These are phyloP conservation scores for Todus mexicanus DNA, from an alignment of 2,797 vertebrate species.

Conservation along the genomic window DNA sequence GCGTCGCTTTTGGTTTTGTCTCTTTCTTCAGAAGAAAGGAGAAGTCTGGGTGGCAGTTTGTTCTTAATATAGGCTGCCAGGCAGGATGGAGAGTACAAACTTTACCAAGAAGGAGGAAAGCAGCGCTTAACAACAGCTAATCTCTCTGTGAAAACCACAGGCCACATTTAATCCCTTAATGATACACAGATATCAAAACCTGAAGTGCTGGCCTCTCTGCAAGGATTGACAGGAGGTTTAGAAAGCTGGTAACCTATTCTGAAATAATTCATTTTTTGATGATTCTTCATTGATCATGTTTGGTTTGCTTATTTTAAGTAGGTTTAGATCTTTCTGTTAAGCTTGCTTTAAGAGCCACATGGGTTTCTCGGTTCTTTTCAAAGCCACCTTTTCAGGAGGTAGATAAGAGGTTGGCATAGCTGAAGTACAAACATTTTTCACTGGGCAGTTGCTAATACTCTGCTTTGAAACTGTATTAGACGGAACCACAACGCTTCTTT, in stretches of 20 bases:
- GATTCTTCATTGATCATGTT: background rate
- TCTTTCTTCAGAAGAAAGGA: background rate
- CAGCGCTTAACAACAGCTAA: background rate
- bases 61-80: conserved; percentile 22
- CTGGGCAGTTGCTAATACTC: background rate
- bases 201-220: background rate
- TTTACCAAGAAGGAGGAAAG: background rate
- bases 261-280: background rate
- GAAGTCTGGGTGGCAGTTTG: conserved; percentile 17
- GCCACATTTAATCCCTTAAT: background rate
- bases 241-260: background rate
- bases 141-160: background rate
- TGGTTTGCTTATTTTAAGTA: background rate
- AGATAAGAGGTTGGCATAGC: background rate
- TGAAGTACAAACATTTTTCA: background rate
- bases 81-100: background rate
- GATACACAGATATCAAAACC: background rate
- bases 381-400: background rate
- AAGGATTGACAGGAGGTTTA: background rate
- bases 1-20: background rate
- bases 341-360: background rate
- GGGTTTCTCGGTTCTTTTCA: background rate
- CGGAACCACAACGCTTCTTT: background rate
- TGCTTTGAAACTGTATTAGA: background rate
- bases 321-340: background rate